These are phyloP conservation scores for Caenorhabditis sp. DNA, from an alignment of 2,888 invertebrate genomes.

Conservation along the genomic window DNA sequence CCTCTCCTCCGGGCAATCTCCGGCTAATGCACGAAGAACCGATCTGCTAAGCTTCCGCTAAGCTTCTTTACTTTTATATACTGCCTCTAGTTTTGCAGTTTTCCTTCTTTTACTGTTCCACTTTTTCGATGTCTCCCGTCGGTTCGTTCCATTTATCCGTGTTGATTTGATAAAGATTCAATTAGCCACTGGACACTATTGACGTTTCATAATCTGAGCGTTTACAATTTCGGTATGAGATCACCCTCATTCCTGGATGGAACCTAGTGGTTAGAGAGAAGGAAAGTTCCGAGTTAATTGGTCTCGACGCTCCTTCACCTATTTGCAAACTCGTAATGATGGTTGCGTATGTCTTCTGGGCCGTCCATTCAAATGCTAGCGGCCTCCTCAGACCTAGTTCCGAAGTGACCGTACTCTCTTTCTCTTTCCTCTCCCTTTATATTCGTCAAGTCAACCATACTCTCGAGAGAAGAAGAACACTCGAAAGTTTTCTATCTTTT, in stretches of 20 bases:
- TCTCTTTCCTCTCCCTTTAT: background rate
- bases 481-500: no score
- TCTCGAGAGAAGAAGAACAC: background rate
- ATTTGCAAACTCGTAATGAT: conserved; percentile 42
- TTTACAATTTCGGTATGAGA: conserved; percentile 19
- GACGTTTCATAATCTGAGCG: conserved; percentile 1
- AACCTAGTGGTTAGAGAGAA: no score
- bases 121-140: no score
- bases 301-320: conserved; percentile 4
- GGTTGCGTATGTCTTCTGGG: no score
- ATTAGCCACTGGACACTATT: background rate
- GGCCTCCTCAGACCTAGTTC: conserved; percentile 34
- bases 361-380: no score
- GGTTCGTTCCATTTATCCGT: no score
- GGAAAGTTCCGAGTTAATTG: conserved; percentile 31
- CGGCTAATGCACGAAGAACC: background rate
- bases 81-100: background rate
- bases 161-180: background rate
- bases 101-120: background rate
- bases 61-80: background rate
- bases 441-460: conserved; percentile 28
- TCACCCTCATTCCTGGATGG: no score
- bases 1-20: background rate
- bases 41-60: background rate
- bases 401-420: no score